These are phyloP conservation scores for Elaphurus davidianus DNA, from an alignment of 2,113 vertebrate genomes.

Conservation along the genomic window DNA sequence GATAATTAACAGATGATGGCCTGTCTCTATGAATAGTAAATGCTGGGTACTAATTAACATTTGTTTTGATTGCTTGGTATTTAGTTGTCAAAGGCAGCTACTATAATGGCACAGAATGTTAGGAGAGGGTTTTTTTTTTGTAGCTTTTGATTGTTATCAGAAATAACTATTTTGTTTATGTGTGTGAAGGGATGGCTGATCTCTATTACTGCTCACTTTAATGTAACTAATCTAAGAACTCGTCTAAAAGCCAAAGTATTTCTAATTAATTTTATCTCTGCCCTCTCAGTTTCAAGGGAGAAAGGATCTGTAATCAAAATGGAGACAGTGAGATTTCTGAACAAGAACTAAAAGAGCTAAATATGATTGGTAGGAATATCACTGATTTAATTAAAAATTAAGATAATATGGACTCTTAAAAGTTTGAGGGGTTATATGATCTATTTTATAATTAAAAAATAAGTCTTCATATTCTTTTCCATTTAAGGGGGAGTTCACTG, in stretches of 20 bases:
- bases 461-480: neutral
- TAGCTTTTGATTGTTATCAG: slow-evolving; percentile 38
- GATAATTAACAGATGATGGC: slow-evolving; percentile 81
- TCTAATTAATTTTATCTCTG: slow-evolving; percentile 30
- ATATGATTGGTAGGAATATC: neutral
- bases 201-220: slow-evolving; percentile 17
- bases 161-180: neutral
- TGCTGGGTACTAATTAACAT: slow-evolving; percentile 65
- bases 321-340: neutral
- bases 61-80: slow-evolving; percentile 72
- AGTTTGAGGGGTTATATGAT: neutral
- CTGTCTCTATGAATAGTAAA: slow-evolving; percentile 74
- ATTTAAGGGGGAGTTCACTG: neutral
- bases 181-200: neutral
- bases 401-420: neutral
- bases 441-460: neutral
- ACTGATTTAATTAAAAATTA: neutral
- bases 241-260: neutral
- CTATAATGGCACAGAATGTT: neutral
- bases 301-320: neutral
- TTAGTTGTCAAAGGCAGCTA: slow-evolving; percentile 31
- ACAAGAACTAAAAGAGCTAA: neutral
- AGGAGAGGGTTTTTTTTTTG: neutral
- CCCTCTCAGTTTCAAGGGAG: neutral
- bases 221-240: neutral